phyloP scores from a whole-genome alignment of 2,888 invertebrate genomes.

The Strigamia crassipes region DNA sequence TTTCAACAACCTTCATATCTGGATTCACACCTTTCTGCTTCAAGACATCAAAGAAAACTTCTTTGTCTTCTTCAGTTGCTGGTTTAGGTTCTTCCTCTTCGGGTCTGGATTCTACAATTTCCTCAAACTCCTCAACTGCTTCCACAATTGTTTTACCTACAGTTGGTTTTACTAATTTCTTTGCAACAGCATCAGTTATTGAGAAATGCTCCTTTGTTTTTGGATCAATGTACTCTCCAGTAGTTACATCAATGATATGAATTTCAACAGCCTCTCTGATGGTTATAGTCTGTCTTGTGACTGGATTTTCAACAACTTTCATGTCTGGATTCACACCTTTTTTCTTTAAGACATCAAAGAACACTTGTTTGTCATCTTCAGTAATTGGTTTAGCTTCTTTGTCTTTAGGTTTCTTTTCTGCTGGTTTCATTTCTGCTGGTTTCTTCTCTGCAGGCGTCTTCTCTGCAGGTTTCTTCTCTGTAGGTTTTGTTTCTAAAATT shows the following conservation, averaged over 20 bases:
- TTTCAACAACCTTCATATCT: conserved; percentile 55
- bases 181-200: conserved; percentile 76
- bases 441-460: no score
- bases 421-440: conserved; percentile 62
- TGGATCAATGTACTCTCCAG: conserved; percentile 62
- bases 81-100: background rate
- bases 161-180: conserved; percentile 74
- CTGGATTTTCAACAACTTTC: no score
- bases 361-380: no score
- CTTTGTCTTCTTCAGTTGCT: no score
- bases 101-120: conserved; percentile 59
- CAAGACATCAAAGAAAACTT: no score
- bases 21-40: conserved; percentile 62
- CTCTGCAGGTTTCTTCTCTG: background rate
- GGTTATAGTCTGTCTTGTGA: conserved; percentile 76
- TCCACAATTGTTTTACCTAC: conserved; percentile 15
- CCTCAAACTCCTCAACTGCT: background rate
- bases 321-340: conserved; percentile 67
- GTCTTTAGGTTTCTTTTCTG: background rate
- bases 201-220: conserved; percentile 14
- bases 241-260: conserved; percentile 76
- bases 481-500: conserved; percentile 65
- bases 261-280: conserved; percentile 82
- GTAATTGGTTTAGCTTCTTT: no score
- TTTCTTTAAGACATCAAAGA: no score